Conservation (phyloP, 2,797 vertebrate genomes). For the Sebastes vulpes region DNA sequence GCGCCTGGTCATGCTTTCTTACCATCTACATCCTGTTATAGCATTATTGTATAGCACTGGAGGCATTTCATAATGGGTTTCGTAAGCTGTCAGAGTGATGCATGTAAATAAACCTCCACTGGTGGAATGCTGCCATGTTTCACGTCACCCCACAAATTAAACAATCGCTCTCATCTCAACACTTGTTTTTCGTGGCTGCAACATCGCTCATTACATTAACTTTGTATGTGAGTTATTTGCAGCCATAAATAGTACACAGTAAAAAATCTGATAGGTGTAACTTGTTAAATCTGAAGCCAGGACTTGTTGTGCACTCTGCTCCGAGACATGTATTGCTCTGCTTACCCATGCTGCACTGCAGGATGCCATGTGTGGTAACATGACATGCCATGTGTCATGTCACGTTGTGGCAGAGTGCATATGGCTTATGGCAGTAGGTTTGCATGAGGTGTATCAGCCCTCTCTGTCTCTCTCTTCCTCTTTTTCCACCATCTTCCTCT, state of each 20-base stretch:
- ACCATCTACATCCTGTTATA: constrained; percentile 3
- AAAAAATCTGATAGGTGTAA: constrained; percentile 2
- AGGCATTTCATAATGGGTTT: constrained; percentile 46
- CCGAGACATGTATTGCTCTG: constrained; percentile 29
- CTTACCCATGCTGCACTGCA: constrained; percentile 20
- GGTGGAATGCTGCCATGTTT: constrained; percentile 34
- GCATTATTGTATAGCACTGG: constrained; percentile 23
- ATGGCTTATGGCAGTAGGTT: constrained; percentile 55
- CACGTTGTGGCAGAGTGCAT: constrained; percentile 48
- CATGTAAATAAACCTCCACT: constrained; percentile 47
- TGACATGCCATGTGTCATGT: constrained; percentile 65
- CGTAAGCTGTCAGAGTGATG: constrained; percentile 43
- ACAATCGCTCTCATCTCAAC: neutral
- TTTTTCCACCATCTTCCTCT: constrained; percentile 36
- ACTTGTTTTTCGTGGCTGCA: constrained; percentile 21
- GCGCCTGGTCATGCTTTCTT: constrained; percentile 18
- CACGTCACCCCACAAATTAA: constrained; percentile 5
- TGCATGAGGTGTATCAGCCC: constrained; percentile 33
- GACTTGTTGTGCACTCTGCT: constrained; percentile 34
- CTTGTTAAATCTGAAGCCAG: neutral
- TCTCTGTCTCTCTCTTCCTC: neutral
- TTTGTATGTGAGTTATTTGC: constrained; percentile 15
- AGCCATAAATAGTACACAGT: constrained; percentile 8
- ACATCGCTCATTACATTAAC: constrained; percentile 25
- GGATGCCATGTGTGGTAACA: constrained; percentile 39